A percentile compares a stretch with the other conserved stretches of the same genome.
Evolutionary conservation across 2,888 invertebrate species (phyloP).

Genomic region (Ectemnius lituratus): DNA sequence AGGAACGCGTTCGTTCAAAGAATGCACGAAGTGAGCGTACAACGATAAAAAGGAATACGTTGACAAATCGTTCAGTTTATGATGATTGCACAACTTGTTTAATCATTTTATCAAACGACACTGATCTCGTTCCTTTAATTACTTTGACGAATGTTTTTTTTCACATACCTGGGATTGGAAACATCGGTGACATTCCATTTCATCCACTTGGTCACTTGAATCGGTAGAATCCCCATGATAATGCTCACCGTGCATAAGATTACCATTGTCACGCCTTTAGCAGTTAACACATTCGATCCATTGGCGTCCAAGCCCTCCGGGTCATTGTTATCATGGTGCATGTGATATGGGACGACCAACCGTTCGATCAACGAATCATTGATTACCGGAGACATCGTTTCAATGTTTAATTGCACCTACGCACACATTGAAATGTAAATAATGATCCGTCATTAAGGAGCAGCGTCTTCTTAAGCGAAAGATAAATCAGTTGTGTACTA

Average conservation of each 20-base stretch:
- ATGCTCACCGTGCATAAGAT: slow-evolving; percentile 88
- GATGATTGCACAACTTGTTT: neutral
- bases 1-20: no score
- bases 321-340: slow-evolving; percentile 1
- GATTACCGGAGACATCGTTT: slow-evolving; percentile 29
- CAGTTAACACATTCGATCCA: slow-evolving; percentile 80
- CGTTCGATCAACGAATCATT: slow-evolving; percentile 17
- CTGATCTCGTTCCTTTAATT: neutral
- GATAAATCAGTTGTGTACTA: neutral
- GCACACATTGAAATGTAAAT: neutral
- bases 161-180: slow-evolving; percentile 68
- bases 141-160: neutral
- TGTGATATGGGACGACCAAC: neutral
- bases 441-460: neutral
- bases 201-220: slow-evolving; percentile 84
- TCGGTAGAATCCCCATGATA: slow-evolving; percentile 86
- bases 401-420: neutral
- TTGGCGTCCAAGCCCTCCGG: slow-evolving; percentile 6
- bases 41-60: neutral
- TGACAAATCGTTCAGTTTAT: neutral
- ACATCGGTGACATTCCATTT: slow-evolving; percentile 79
- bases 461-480: neutral
- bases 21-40: no score
- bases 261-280: slow-evolving; percentile 89
- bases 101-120: neutral